These are phyloP conservation scores for Lochmaea capreae DNA, from an alignment of 2,888 invertebrate species.

Conservation along the genomic window DNA sequence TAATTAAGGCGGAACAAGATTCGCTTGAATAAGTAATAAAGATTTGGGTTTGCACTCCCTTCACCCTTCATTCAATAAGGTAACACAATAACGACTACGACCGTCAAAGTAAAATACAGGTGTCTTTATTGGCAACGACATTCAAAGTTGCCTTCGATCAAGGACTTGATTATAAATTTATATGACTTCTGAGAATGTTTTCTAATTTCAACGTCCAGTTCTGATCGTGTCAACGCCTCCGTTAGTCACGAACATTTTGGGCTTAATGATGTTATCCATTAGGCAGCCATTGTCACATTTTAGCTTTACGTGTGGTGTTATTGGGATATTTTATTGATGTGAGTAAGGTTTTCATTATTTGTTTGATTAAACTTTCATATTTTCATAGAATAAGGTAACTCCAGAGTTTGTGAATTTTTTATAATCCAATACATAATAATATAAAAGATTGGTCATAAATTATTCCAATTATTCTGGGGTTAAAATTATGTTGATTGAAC, in stretches of 20 bases:
- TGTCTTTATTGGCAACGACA: slow-evolving; percentile 28
- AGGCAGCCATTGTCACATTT: slow-evolving; percentile 32
- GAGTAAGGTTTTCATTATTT: background rate
- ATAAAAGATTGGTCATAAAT: no score
- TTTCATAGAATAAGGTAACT: background rate
- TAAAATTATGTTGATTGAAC: no score
- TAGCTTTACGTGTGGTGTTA: slow-evolving; percentile 3
- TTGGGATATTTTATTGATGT: slow-evolving; percentile 19
- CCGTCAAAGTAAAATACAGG: slow-evolving; percentile 22
- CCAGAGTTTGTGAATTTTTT: no score
- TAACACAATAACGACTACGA: slow-evolving; percentile 30
- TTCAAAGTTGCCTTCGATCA: slow-evolving; percentile 35
- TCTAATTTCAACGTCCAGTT: slow-evolving; percentile 33
- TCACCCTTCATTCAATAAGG: slow-evolving; percentile 24
- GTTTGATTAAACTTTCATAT: background rate
- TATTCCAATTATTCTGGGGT: no score
- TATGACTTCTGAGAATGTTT: slow-evolving; percentile 40
- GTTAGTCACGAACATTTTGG: slow-evolving; percentile 29
- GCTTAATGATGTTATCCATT: slow-evolving; percentile 33
- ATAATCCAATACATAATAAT: no score
- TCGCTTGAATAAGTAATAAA: slow-evolving; percentile 34
- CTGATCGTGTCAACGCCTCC: slow-evolving; percentile 37
- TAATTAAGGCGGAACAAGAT: slow-evolving; percentile 30
- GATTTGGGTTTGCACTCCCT: slow-evolving; percentile 28
- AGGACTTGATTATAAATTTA: slow-evolving; percentile 41